Evolutionary conservation across 1,140 invertebrate species (phyloP), one percentile per base, ranked within the genome.

Genomic region (Pachyrhynchus sulphureomaculatus): DNA sequence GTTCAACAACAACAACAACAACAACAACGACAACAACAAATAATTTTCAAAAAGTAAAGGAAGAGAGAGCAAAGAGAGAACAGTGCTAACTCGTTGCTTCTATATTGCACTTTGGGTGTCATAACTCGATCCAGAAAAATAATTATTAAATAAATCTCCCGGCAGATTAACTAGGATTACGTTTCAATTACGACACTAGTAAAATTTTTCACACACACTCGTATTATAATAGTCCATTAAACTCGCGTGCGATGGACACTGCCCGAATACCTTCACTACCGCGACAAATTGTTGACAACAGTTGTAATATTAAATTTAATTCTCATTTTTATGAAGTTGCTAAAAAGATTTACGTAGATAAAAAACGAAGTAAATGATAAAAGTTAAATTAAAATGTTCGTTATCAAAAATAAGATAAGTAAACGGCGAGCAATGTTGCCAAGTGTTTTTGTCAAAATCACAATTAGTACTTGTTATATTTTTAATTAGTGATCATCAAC

Each of bases 371-470:
- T 26, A 32, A 18, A 49, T 58, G 34, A 58, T 57, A 55, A 58
- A 20, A 52, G 34, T 52, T 52, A 51, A 44, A 52, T 52, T 52
- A 52, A 60, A 52, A 60, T 42, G 13, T 42, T 21, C 37, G 36
- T 60, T 60, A 60, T 60, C 57, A 44, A 42, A 29, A 60, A 44
- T 52, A 52, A 60, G 57, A 60, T 60, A 60, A 60, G 54, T 57
- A 51, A 60, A 47, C 20, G 42, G n/a, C 20, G 32, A 10, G 57
- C 57, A 8, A 42, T 26, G 57, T 60, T 60, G 57, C 48, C 57
- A 44, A 32, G 15, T 33, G 2, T n/a, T 44, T 44, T 44, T 18
- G 15, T 18, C 18, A 20, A 23, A 44, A 44, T 44, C 20, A 18
- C 41, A 20, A 44, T 21, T 44, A n/a, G n/a, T n/a, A 42, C 18